phyloP scores from a whole-genome alignment of 2,888 invertebrate genomes.

The Heliconius charithonia region DNA sequence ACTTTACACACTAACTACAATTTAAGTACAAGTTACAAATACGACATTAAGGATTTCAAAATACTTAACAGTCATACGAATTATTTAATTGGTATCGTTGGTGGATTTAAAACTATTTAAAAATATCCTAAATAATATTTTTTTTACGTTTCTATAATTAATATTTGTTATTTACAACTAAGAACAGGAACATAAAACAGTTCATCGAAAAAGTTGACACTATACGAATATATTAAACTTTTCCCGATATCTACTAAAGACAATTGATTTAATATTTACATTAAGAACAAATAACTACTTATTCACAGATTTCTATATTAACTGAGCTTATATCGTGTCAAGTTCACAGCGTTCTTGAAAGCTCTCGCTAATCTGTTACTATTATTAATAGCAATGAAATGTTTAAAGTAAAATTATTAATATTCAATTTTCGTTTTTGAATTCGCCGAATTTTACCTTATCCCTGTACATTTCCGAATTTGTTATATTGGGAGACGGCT shows the following conservation, averaged over 20 bases:
- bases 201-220: conserved; percentile 71
- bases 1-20: conserved; percentile 66
- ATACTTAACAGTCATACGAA: conserved; percentile 71
- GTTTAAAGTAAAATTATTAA: conserved; percentile 54
- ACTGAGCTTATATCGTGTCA: conserved; percentile 72
- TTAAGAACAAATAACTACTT: conserved; percentile 69
- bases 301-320: conserved; percentile 70
- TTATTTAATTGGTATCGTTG: conserved; percentile 68
- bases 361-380: conserved; percentile 58
- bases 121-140: conserved; percentile 47
- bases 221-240: conserved; percentile 80
- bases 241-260: conserved; percentile 69
- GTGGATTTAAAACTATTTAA: conserved; percentile 59
- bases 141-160: conserved; percentile 37
- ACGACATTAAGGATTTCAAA: conserved; percentile 75
- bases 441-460: conserved; percentile 66
- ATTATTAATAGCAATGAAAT: conserved; percentile 51
- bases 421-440: conserved; percentile 47
- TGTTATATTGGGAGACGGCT: conserved; percentile 64
- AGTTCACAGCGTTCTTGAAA: conserved; percentile 75
- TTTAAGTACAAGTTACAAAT: conserved; percentile 81
- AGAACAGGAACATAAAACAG: conserved; percentile 82
- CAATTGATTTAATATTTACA: conserved; percentile 72
- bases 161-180: conserved; percentile 79
- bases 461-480: conserved; percentile 84